Base-by-base conservation (phyloP, 1,140 invertebrate species). In the Drosophila auraria region DNA sequence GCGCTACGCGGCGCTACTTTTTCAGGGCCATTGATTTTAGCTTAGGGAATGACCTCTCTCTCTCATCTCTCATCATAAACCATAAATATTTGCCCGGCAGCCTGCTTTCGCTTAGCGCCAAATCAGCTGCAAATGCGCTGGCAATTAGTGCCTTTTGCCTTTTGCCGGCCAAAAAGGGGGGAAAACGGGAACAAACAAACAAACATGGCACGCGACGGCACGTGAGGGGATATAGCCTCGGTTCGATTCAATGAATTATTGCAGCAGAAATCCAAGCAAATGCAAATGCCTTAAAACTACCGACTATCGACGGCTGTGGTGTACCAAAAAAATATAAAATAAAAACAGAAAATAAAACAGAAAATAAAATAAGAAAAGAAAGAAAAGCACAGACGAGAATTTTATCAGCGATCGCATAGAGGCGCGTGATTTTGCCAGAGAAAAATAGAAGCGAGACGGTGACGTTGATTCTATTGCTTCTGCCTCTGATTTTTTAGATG, bases 341-440 rank as follows among this genome's bases (percentile, higher is more conserved):
- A 14, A 53, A 36, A 20, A 38, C 27, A 68, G 20, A 15, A 38
- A 60, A 36, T 38, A 49, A 63, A 51, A 25, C 11, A 40, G 12
- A 17, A 65, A 27, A 47, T n/a, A 57, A 58, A 38, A 36, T 50
- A 17, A 61, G 17, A 47, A 47, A n/a, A 49, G 27, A 27, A 30
- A 30, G 20, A 49, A 12, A 38, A 23, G n/a, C 25, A 15, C 33
- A 40, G 36, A 73, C 38, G 38, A 25, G 58, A 33, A 72, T 83
- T 89, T 83, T 78, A 87, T 87, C 84, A 87, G 81, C 73, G 60
- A 89, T 84, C 84, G 84, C 68, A 61, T 23, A 62, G 78, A 68
- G 81, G 84, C 84, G 84, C 84, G 84, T 87, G 84, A 87, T 87
- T 87, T 84, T 81, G 68, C 69, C 73, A 87, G 62, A 69, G 83